Evolutionary conservation across 2,888 invertebrate species (phyloP), one percentile per base, ranked within the genome.

Genomic region (Anthrax anthrax): DNA sequence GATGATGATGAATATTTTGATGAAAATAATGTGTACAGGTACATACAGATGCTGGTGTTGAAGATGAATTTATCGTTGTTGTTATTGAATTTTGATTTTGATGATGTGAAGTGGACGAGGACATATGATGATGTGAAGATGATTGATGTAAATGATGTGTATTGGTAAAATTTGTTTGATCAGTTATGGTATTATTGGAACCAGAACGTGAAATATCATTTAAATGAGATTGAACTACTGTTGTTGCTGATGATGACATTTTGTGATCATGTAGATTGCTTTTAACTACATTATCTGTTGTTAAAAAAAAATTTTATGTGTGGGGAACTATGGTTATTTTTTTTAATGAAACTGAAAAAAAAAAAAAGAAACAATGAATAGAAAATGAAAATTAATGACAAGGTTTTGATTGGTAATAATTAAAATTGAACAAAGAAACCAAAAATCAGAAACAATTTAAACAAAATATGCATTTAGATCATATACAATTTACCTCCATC

Each of bases 1-100:
- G 67, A 55, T 65, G 64, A 51, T 66, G 66, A 48, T 65, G 62
- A n/a, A n/a, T n/a, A n/a, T n/a, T n/a, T n/a, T 67, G 65, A 55
- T 66, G 65, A 53, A 64, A 67, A 52, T 67, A 65, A 54, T 67
- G 66, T 37, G 61, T 57, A 44, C 60, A 57, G 12, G 48, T 39
- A 43, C 51, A 51, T 18, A 44, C 42, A 16, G 61, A 56, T 23
- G 16, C 8, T 27, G n/a, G n/a, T n/a, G 18, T n/a, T 42, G 19
- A 18, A 18, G 36, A 5, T 18, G 41, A 41, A 8, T n/a, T 27
- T 27, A 37, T 16, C 8, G 16, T 16, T 17, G 32, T 14, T n/a
- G 47, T n/a, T 10, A 23, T 23, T 37, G 47, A 27, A 27, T 32
- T 12, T 8, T 23, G 23, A 8, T 23, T 6, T 8, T 23, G 23